Evolutionary conservation across 2,797 vertebrate species (phyloP), one percentile per base, ranked within the genome.

Genomic region (Champsocephalus esox): DNA sequence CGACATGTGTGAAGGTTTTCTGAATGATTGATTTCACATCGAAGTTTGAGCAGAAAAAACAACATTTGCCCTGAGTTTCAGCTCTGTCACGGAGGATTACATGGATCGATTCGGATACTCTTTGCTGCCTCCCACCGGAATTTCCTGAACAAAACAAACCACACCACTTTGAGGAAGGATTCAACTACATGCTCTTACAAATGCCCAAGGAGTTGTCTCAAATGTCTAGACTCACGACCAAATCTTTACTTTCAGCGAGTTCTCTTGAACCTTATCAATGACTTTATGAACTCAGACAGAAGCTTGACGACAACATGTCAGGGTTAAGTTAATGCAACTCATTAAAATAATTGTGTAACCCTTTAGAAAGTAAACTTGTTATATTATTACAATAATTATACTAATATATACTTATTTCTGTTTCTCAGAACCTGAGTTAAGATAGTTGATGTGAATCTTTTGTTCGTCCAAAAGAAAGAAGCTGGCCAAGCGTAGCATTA

Each of bases 21-120:
- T 61, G 45, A 51, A 60, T 72, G 12, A 73, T 61, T 49, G 32
- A 85, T 75, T 83, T 60, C 14, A 50, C 52, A 55, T 73, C 41
- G 17, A 17, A 24, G 17, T 65, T 17, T 56, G 34, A 38, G 34
- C 46, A 54, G 52, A 61, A 46, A 28, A 32, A 17, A 7, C 9
- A 38, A 58, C 41, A 12, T 60, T 48, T 24, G 10, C 57, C 59
- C 55, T 38, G 51, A 38, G 32, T 24, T 56, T 67, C 66, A 21
- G 11, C 19, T 7, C n/a, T 9, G 56, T 54, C 38, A 28, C 21
- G 5, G 46, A 57, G 46, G 21, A 19, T 21, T 49, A 19, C 17
- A 7, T 17, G 50, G n/a, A 74, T 70, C n/a, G 21, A 75, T 84
- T 12, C 5, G 13, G 6, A 50, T 11, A 0, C 28, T 65, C 58